A percentile compares a stretch with the other conserved stretches of the same genome.
Conservation (phyloP, 2,113 vertebrate genomes). For the Noctilio leporinus region DNA sequence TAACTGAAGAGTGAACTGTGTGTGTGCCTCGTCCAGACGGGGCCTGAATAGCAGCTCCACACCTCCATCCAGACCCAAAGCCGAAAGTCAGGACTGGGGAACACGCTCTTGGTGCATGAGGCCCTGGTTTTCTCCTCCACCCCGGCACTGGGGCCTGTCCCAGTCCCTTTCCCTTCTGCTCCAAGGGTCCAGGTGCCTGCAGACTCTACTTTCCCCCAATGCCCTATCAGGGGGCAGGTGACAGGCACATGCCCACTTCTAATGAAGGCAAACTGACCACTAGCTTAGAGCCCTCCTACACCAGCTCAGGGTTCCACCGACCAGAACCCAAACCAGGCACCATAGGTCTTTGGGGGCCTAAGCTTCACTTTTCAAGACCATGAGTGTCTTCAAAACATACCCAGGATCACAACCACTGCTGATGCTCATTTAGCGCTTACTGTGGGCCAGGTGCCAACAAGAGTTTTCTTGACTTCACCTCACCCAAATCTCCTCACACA, state of each 20-base stretch:
- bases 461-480: not conserved
- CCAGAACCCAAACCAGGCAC: not conserved
- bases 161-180: not conserved
- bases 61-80: not conserved
- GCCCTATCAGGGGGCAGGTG: not conserved
- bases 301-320: not conserved
- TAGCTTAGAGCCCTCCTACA: not conserved
- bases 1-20: not conserved
- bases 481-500: not conserved
- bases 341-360: not conserved
- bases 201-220: not conserved
- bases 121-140: not conserved
- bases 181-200: not conserved
- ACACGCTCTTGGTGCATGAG: not conserved
- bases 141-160: not conserved
- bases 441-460: not conserved
- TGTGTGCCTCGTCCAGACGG: not conserved
- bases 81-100: not conserved
- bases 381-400: not conserved
- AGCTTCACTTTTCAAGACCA: not conserved
- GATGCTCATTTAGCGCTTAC: rapidly evolving
- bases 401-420: not conserved
- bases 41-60: rapidly evolving
- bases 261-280: not conserved
- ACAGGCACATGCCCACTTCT: not conserved